phyloP scores from a whole-genome alignment of 1,140 invertebrate genomes.

The Theocolax elegans region DNA sequence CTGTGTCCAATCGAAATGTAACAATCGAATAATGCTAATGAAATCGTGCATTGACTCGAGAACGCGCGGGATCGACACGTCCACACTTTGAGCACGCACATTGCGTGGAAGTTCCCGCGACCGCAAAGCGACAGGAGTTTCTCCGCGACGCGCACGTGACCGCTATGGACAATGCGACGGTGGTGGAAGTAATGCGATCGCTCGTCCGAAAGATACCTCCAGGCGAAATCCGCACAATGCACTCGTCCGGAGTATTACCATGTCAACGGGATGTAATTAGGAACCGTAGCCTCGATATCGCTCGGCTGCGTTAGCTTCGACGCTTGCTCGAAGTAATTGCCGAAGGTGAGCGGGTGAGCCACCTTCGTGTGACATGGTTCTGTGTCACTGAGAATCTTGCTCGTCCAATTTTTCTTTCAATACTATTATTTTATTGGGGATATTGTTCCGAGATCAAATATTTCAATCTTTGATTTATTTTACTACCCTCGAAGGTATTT shows the following conservation, averaged over 20 bases:
- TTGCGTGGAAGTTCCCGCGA: slow-evolving; percentile 1
- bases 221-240: slow-evolving; percentile 24
- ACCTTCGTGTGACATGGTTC: not conserved
- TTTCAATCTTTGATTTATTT: no score
- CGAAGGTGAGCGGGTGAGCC: not conserved
- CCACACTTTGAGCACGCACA: slow-evolving; percentile 6
- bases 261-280: slow-evolving; percentile 36
- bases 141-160: slow-evolving; percentile 14
- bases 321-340: slow-evolving; percentile 36
- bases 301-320: not conserved
- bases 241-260: slow-evolving; percentile 29
- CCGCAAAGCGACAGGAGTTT: slow-evolving; percentile 1
- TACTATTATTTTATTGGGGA: no score
- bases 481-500: no score
- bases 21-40: slow-evolving; percentile 13
- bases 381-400: not conserved
- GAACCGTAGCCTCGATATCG: not conserved
- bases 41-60: not conserved
- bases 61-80: not conserved
- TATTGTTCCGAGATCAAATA: no score
- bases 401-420: no score
- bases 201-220: slow-evolving; percentile 28
- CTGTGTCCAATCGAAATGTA: no score
- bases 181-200: slow-evolving; percentile 29
- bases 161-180: not conserved